Evolutionary conservation across 1,140 invertebrate genomes (phyloP), one percentile per base, ranked within the genome.

Genomic region (Tetranychus urticae): DNA sequence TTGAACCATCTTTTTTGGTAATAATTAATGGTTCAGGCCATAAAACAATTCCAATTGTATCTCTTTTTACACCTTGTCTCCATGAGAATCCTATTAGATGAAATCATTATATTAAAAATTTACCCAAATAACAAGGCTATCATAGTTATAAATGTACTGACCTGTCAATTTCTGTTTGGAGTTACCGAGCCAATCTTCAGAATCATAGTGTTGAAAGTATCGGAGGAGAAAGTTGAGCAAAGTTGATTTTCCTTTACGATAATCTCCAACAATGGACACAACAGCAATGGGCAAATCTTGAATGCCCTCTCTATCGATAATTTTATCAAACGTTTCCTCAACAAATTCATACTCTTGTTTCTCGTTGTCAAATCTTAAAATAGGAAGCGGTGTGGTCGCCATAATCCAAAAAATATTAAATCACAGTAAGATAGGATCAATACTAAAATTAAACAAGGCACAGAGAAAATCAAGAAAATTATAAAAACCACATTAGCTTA

Each of bases 191-290:
- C 67, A 68, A 50, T 14, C 31, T 10, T 50, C 48, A 50, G 63
- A 61, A 33, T 42, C 47, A 10, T 48, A n/a, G 10, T 35, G 52
- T 31, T 54, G 7, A 2, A 90, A 80, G 72, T 90, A 96, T 66
- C 89, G 76, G 2, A 96, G 77, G 70, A 94, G 91, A 74, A 94
- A 94, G 73, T 96, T 86, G 1, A 92, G 75, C 34, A 92, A 73
- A 73, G 92, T 92, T 34, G 86, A 88, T 75, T 92, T 92, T 65
- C 96, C 96, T 75, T 98, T 98, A 7, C 96, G 78, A 73, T 97
- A 98, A 45, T 92, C 92, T 61, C 93, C 96, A 36, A 80, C 80
- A 36, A 98, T 91, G 10, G 92, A 96, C 0, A 98, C 81, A 47
- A 98, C 85, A 39, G 90, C 88, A 2, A 92, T 83, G 63, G 81